Evolutionary conservation across 2,888 invertebrate genomes (phyloP).

Genomic region (Drosophila conformis): DNA sequence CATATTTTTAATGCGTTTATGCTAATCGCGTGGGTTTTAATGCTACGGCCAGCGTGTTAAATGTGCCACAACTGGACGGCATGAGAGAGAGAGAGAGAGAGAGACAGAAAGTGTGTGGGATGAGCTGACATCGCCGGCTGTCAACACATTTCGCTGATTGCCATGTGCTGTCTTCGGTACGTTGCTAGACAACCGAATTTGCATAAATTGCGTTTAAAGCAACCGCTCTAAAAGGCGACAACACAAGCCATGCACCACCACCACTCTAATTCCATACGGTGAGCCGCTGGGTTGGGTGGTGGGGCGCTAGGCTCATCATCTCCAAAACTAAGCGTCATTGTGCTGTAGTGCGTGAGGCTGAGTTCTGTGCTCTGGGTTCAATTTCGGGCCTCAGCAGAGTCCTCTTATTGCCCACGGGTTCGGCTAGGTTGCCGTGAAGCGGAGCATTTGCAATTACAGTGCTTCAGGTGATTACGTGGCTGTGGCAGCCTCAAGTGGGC

Average conservation of each 20-base stretch:
- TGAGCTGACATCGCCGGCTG: constrained; percentile 44
- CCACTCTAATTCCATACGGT: neutral
- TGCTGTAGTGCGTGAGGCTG: constrained; percentile 7
- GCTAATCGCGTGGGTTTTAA: constrained; percentile 81
- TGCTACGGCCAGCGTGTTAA: constrained; percentile 73
- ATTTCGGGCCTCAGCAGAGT: neutral
- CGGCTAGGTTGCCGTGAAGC: neutral
- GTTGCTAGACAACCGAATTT: constrained; percentile 65
- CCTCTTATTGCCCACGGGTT: constrained; percentile 8
- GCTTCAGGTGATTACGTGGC: constrained; percentile 76
- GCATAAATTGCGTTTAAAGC: constrained; percentile 77
- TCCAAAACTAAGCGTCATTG: constrained; percentile 62
- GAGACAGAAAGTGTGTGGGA: neutral
- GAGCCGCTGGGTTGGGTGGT: neutral
- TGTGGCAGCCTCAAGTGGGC: constrained; percentile 66
- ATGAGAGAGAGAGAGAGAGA: neutral
- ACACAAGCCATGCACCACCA: constrained; percentile 14
- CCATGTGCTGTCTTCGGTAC: constrained; percentile 57
- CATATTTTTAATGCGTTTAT: constrained; percentile 84
- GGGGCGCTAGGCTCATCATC: neutral
- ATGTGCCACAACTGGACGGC: constrained; percentile 64
- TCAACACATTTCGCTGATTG: constrained; percentile 77
- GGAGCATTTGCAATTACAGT: constrained; percentile 70
- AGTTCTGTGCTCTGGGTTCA: neutral
- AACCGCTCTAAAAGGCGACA: constrained; percentile 32